Evolutionary conservation across 1,140 invertebrate genomes (phyloP), one percentile per base, ranked within the genome.

Genomic region (Hyphantria cunea): DNA sequence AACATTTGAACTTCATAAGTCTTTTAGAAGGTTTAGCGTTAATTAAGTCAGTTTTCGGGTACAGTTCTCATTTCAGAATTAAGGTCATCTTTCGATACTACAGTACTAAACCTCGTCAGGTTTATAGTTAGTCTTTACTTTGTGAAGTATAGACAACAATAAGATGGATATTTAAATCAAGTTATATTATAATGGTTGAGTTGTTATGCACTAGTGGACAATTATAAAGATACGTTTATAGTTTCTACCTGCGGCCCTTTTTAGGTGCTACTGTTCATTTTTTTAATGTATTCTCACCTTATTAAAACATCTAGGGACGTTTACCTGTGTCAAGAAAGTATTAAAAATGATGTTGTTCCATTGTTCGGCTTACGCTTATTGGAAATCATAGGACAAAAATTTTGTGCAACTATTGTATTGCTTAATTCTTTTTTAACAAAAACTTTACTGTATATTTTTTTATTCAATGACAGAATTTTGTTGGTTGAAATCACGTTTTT

Each of bases 191-290:
- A n/a, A n/a, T n/a, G n/a, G n/a, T n/a, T n/a, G n/a, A n/a, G n/a
- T n/a, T n/a, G n/a, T n/a, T n/a, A n/a, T 32, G 74, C 70, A 66
- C 64, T 52, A 68, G 49, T 67, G 63, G 33, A 76, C 63, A 70
- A 67, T 72, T 71, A 69, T 51, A 67, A 68, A 34, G 25, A 58
- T 39, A 48, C 54, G 48, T 68, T 60, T 55, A 59, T 41, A 54
- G 37, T 45, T 53, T 53, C 64, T 76, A 73, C 74, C 70, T 76
- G 70, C 64, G 66, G 45, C 54, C 58, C 55, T 68, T 56, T 64
- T 51, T 50, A 42, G 12, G 34, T 49, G 63, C 51, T 60, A 66
- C 64, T 67, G 61, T 66, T 61, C 61, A 53, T 50, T 53, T 64
- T 64, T 45, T 64, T 60, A 0, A 31, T 49, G 7, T 39, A 49